Conservation (phyloP, 2,797 vertebrate species). For the Sternarchorhynchus goeldii region DNA sequence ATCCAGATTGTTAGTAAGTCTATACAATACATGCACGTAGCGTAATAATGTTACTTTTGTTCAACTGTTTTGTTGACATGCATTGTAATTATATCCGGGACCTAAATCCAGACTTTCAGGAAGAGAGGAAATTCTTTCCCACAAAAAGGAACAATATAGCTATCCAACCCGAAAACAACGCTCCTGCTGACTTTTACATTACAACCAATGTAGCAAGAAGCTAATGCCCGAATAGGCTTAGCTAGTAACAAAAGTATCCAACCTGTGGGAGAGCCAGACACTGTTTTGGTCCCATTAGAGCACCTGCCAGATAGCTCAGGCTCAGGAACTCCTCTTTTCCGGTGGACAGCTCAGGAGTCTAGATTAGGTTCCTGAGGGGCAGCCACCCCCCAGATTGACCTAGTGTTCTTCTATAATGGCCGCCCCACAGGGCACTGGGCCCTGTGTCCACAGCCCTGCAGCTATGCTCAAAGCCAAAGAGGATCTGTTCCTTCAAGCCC, state of each 20-base stretch:
- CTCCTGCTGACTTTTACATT: slow-evolving; percentile 79
- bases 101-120: slow-evolving; percentile 71
- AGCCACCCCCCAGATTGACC: slow-evolving; percentile 63
- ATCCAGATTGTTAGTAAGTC: slow-evolving; percentile 45
- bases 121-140: slow-evolving; percentile 68
- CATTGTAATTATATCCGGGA: slow-evolving; percentile 66
- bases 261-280: slow-evolving; percentile 70
- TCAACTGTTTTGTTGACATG: slow-evolving; percentile 67
- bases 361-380: slow-evolving; percentile 73
- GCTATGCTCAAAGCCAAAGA: slow-evolving; percentile 51
- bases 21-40: slow-evolving; percentile 62
- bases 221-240: slow-evolving; percentile 77
- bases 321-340: slow-evolving; percentile 64
- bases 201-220: slow-evolving; percentile 72
- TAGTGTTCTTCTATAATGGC: slow-evolving; percentile 61
- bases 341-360: slow-evolving; percentile 58
- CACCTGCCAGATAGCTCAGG: slow-evolving; percentile 75
- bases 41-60: slow-evolving; percentile 63
- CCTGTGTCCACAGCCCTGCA: slow-evolving; percentile 64
- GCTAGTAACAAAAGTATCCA: slow-evolving; percentile 76
- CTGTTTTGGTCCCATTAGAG: slow-evolving; percentile 67
- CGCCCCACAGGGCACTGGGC: slow-evolving; percentile 57
- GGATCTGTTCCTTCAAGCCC: slow-evolving; percentile 43
- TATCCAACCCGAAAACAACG: slow-evolving; percentile 75
- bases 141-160: slow-evolving; percentile 75